Conservation (phyloP, 2,113 vertebrate species). For the Apteryx owenii region DNA sequence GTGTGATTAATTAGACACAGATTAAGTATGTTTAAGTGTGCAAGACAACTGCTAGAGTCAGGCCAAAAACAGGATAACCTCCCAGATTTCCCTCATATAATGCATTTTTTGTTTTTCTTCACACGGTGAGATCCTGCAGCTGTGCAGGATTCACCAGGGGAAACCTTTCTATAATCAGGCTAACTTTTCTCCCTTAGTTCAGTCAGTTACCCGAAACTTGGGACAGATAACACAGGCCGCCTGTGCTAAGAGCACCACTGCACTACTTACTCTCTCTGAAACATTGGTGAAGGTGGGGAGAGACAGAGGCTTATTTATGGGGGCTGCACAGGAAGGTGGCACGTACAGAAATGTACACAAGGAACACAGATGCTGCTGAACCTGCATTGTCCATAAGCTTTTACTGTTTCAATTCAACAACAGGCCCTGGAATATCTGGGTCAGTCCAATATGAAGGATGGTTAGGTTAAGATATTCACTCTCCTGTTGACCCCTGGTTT, state of each 20-base stretch:
- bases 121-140: neutral
- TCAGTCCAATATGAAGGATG: neutral
- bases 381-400: neutral
- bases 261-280: neutral
- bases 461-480: neutral
- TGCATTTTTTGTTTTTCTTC: conserved; percentile 27
- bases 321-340: neutral
- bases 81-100: neutral
- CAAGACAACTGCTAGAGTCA: neutral
- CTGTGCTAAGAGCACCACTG: neutral
- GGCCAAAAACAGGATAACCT: neutral
- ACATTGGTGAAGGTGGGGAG: neutral
- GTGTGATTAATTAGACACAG: conserved; percentile 15
- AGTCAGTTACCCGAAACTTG: neutral
- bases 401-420: neutral
- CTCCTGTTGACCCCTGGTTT: neutral
- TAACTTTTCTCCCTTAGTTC: neutral
- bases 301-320: no score
- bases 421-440: neutral
- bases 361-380: neutral
- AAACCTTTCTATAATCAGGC: neutral
- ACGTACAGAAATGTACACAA: fast-evolving
- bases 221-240: neutral
- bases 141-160: neutral
- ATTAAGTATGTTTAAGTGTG: neutral